These are phyloP conservation scores for Meganola albula DNA, from an alignment of 2,888 invertebrate genomes.

Conservation along the genomic window DNA sequence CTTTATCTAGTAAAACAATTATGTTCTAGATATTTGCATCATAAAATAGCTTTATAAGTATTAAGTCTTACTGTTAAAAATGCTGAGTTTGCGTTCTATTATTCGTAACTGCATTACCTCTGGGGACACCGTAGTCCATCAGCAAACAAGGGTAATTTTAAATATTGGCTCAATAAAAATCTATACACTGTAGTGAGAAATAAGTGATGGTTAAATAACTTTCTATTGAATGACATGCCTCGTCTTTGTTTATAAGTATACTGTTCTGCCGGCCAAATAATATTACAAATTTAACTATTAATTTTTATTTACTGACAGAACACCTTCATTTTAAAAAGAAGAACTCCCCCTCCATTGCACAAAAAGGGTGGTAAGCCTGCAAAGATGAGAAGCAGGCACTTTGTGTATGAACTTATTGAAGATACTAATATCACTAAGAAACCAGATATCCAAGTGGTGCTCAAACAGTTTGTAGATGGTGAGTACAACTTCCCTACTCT, in stretches of 20 bases:
- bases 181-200: too few relatives aligned
- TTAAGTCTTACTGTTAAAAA: too few relatives aligned
- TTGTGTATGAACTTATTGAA: slow-evolving; percentile 85
- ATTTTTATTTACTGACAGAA: slow-evolving; percentile 79
- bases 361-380: slow-evolving; percentile 75
- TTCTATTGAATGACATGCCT: too few relatives aligned
- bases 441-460: slow-evolving; percentile 80
- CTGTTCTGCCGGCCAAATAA: too few relatives aligned
- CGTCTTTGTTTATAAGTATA: too few relatives aligned
- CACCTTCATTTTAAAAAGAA: slow-evolving; percentile 84
- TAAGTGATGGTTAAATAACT: too few relatives aligned
- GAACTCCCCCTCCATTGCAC: slow-evolving; percentile 74
- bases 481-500: slow-evolving; percentile 15
- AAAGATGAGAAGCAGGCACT: slow-evolving; percentile 79
- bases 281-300: too few relatives aligned
- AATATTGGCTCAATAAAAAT: too few relatives aligned
- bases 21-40: too few relatives aligned
- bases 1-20: too few relatives aligned
- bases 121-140: slow-evolving; percentile 36
- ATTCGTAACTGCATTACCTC: slow-evolving; percentile 30
- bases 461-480: slow-evolving; percentile 84
- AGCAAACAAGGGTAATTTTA: slow-evolving; percentile 60
- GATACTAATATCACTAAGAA: slow-evolving; percentile 75
- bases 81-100: slow-evolving; percentile 46
- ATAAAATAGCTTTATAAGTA: too few relatives aligned